These are phyloP conservation scores for Agrypnia vestita DNA, from an alignment of 1,140 invertebrate genomes.

Conservation along the genomic window DNA sequence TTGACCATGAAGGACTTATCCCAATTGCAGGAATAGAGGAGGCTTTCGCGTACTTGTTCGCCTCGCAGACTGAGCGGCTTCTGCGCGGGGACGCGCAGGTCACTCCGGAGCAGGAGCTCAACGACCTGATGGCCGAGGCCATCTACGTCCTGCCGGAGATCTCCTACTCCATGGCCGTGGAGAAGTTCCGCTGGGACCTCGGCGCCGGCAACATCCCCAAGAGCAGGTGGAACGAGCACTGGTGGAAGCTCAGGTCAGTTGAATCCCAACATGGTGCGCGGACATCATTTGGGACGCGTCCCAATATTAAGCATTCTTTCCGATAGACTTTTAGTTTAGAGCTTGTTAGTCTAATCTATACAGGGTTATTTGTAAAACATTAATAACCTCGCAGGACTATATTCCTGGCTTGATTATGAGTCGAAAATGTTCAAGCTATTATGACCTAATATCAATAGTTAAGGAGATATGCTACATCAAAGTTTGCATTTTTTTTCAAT, in stretches of 20 bases:
- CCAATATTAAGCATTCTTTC: too few species aligned
- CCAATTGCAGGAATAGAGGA: constrained; percentile 78
- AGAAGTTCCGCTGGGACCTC: constrained; percentile 76
- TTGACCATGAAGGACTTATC: too few species aligned
- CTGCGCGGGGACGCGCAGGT: constrained; percentile 64
- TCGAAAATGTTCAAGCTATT: too few species aligned
- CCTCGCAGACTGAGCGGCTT: constrained; percentile 74
- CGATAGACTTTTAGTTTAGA: too few species aligned
- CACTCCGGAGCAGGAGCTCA: constrained; percentile 71
- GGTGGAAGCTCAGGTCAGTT: constrained; percentile 76
- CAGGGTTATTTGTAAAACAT: too few species aligned
- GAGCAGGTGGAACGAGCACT: constrained; percentile 74
- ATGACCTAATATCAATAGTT: too few species aligned
- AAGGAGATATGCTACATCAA: too few species aligned
- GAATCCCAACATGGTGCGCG: neutral
- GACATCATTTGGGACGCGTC: neutral
- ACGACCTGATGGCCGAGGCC: constrained; percentile 77
- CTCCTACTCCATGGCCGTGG: constrained; percentile 74
- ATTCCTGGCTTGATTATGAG: too few species aligned
- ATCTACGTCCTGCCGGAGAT: constrained; percentile 79
- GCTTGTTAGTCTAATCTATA: too few species aligned
- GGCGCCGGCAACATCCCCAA: constrained; percentile 73
- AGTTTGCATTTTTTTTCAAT: too few species aligned
- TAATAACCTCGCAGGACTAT: too few species aligned
- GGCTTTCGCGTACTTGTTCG: constrained; percentile 80